Base-by-base conservation (phyloP, 2,113 vertebrate genomes). In the Takifugu bimaculatus region DNA sequence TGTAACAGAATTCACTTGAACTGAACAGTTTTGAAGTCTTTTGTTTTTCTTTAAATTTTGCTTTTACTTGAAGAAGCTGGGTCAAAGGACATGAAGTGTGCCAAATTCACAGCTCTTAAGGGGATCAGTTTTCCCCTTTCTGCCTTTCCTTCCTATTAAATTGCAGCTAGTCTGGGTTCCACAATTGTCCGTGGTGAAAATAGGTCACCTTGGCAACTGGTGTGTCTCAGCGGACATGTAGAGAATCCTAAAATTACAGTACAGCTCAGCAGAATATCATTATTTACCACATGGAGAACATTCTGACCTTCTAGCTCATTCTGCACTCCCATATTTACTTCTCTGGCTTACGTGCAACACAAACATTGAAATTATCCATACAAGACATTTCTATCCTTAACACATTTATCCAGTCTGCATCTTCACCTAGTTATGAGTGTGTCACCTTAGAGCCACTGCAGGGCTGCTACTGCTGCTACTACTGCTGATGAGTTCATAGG, bases 161-260 rank as follows among this genome's bases (percentile, higher is more conserved):
- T 74, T 71, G 67, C 75, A 79, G 71, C 65, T 71, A 54, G 79
- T 57, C 49, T 70, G 64, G 70, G 76, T 83, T 73, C 78, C 68
- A 47, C 76, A 79, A 84, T 87, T 64, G 75, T 86, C 85, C 75
- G 67, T 60, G 27, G 71, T 57, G 57, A 83, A 90, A 90, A 79
- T 83, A 6, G 89, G 88, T 92, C 90, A 90, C 87, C 84, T 89
- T 87, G 78, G 75, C 75, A 13, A 74, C 72, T 63, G 51, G 15
- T 10, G 4, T 61, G 68, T 83, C 85, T 84, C 87, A 20, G 78
- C 28, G 80, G 88, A 89, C 80, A 74, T 61, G 53, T 66, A 56
- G 70, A 76, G 78, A 78, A 65, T 82, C 85, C 90, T 89, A 91
- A 91, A 91, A 89, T 91, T 89, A 90, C 80, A 63, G 79, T 63